Percentiles rank a stretch among this genome's conserved stretches.
These are phyloP conservation scores for Mugil cephalus DNA, from an alignment of 2,113 vertebrate genomes.

Conservation along the genomic window DNA sequence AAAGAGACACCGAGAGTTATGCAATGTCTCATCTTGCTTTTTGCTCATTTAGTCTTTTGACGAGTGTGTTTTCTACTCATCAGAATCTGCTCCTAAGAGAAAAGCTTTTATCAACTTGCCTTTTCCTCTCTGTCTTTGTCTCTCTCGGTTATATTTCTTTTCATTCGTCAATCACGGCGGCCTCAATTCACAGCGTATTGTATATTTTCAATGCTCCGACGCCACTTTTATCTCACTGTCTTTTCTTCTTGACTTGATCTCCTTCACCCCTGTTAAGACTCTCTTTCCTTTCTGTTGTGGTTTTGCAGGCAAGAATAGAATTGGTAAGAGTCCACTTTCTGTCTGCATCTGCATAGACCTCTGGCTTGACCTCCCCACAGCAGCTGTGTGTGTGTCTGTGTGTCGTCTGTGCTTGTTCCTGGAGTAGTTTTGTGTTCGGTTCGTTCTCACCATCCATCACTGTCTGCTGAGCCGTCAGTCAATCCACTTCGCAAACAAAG, in stretches of 20 bases:
- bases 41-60: conserved; percentile 5
- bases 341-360: conserved; percentile 40
- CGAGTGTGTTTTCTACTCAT: conserved; percentile 7
- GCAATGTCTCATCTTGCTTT: background rate
- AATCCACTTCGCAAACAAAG: conserved; percentile 49
- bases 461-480: conserved; percentile 61
- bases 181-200: background rate
- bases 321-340: conserved; percentile 84
- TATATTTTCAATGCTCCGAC: background rate
- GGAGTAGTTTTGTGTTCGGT: conserved; percentile 51
- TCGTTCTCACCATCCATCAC: conserved; percentile 69
- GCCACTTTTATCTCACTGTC: conserved; percentile 10
- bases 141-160: conserved; percentile 7
- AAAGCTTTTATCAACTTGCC: conserved; percentile 35
- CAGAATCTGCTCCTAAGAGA: conserved; percentile 15
- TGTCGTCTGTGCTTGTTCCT: conserved; percentile 46
- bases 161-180: background rate
- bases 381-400: conserved; percentile 62
- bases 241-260: conserved; percentile 38
- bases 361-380: conserved; percentile 60
- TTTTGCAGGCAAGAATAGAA: conserved; percentile 88
- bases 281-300: conserved; percentile 76
- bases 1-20: conserved; percentile 17
- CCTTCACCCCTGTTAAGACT: conserved; percentile 49
- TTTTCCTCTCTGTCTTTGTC: background rate